These are phyloP conservation scores for Porites australiensis DNA, from an alignment of 64 coral and sea anemone species.

Conservation along the genomic window DNA sequence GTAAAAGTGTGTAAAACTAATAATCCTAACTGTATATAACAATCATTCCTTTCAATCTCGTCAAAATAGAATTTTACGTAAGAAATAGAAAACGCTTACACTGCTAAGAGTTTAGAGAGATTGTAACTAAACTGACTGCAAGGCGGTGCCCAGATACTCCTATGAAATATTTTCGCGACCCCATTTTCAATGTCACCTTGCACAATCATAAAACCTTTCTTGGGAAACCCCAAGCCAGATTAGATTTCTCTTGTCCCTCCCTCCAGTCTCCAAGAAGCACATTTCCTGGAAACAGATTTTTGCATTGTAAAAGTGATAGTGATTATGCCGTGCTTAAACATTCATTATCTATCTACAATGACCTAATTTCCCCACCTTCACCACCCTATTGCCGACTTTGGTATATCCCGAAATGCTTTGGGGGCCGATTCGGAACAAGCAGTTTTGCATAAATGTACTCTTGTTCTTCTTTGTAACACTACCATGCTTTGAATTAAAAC, in stretches of 20 bases:
- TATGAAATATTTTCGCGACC: background rate
- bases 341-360: constrained; percentile 8
- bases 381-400: background rate
- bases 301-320: too few relatives aligned
- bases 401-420: background rate
- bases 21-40: background rate
- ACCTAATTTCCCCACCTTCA: background rate
- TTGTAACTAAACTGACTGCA: too few relatives aligned
- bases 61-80: constrained; percentile 41
- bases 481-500: background rate
- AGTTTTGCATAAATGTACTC: background rate
- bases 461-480: background rate
- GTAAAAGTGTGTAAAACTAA: background rate
- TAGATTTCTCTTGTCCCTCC: background rate
- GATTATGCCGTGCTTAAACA: background rate
- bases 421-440: background rate
- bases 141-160: background rate
- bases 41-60: constrained; percentile 29
- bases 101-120: background rate
- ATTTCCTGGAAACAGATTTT: too few relatives aligned
- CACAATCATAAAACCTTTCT: too few relatives aligned
- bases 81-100: constrained; percentile 21
- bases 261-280: background rate
- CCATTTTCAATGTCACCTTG: too few relatives aligned
- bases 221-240: too few relatives aligned